Conservation (phyloP, 2,113 vertebrate species). For the human region DNA sequence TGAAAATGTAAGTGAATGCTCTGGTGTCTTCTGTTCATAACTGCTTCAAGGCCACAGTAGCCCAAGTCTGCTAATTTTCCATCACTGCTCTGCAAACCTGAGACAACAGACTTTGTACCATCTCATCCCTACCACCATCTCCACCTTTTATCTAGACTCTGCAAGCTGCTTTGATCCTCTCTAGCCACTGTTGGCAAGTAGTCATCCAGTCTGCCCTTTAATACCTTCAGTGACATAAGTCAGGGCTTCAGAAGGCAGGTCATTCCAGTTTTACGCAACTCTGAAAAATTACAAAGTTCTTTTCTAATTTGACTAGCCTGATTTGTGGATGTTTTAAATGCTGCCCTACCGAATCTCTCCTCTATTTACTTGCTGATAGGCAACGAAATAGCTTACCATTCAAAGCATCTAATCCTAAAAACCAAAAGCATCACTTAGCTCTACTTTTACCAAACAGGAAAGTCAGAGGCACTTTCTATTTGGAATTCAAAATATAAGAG, state of each 20-base stretch:
- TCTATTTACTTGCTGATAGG: neutral
- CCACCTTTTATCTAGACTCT: neutral
- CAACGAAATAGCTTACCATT: slow-evolving; percentile 37
- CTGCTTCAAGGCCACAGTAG: neutral
- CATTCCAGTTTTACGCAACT: neutral
- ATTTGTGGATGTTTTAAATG: neutral
- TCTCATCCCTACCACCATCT: neutral
- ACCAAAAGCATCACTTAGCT: neutral
- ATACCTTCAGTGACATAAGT: neutral
- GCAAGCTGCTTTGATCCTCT: slow-evolving; percentile 4
- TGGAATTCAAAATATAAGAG: slow-evolving; percentile 32
- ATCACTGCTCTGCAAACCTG: neutral
- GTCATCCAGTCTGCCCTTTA: neutral
- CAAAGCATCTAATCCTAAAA: slow-evolving; percentile 34
- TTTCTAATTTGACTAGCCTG: neutral
- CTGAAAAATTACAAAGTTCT: neutral
- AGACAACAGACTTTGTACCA: neutral
- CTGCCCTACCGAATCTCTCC: neutral
- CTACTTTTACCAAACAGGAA: neutral
- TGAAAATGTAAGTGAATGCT: neutral
- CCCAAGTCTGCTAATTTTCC: neutral
- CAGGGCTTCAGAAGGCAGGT: neutral
- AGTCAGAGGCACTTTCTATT: slow-evolving; percentile 11
- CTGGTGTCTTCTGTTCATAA: neutral
- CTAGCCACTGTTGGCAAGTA: neutral